Conservation (phyloP, 2,888 invertebrate genomes). For the Petrophora chlorosata region DNA sequence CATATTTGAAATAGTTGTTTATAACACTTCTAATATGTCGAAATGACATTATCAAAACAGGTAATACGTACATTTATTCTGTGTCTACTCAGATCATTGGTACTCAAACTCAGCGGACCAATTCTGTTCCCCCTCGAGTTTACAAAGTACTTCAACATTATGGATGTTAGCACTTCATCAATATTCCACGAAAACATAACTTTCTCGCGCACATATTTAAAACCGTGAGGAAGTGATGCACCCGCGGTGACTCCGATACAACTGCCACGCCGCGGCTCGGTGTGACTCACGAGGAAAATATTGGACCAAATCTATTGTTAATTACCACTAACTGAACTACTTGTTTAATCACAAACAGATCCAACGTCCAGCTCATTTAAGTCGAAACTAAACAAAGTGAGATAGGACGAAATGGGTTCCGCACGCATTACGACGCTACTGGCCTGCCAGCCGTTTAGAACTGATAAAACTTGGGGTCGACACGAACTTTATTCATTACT, state of each 20-base stretch:
- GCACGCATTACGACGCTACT: constrained; percentile 41
- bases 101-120: constrained; percentile 44
- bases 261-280: constrained; percentile 38
- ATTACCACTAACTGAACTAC: constrained; percentile 61
- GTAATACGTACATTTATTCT: constrained; percentile 48
- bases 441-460: constrained; percentile 47
- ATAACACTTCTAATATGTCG: too few relatives aligned
- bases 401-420: constrained; percentile 55
- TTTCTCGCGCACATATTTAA: constrained; percentile 29
- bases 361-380: constrained; percentile 44
- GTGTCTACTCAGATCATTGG: constrained; percentile 15
- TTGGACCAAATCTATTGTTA: constrained; percentile 65
- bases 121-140: constrained; percentile 56
- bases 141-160: constrained; percentile 62
- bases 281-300: constrained; percentile 77
- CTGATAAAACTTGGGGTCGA: constrained; percentile 41
- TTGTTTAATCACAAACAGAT: constrained; percentile 59
- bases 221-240: constrained; percentile 16
- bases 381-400: constrained; percentile 47
- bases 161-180: constrained; percentile 48
- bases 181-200: constrained; percentile 58
- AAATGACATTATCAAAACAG: not conserved
- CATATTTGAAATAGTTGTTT: too few relatives aligned
- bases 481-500: too few relatives aligned
- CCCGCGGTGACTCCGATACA: constrained; percentile 18